Conservation (phyloP, 2,113 vertebrate species). For the Promerops cafer region DNA sequence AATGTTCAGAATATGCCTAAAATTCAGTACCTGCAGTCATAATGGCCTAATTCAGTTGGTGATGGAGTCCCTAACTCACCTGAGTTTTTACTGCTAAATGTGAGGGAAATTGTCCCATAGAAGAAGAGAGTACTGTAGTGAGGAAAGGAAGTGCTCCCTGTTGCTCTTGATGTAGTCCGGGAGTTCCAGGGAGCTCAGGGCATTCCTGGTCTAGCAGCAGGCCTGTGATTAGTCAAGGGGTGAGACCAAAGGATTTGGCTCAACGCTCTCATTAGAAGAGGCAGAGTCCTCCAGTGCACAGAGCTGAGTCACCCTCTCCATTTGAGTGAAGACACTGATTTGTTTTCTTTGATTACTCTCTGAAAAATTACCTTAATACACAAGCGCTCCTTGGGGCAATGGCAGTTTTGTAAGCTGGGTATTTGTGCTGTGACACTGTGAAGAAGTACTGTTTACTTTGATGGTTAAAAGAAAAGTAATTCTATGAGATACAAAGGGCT, state of each 20-base stretch:
- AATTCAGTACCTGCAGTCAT: background rate
- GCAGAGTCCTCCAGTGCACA: background rate
- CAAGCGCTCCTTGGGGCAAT: background rate
- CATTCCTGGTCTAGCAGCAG: background rate
- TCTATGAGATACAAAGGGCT: background rate
- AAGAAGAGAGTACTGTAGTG: background rate
- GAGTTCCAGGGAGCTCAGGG: background rate
- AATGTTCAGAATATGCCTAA: background rate
- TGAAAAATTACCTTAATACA: background rate
- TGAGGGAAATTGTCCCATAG: accelerated
- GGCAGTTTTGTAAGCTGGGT: background rate
- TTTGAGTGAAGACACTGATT: background rate
- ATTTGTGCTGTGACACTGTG: background rate
- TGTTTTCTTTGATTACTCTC: background rate
- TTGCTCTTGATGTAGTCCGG: background rate
- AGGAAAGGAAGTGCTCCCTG: background rate
- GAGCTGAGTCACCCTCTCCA: background rate
- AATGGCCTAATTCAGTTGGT: background rate
- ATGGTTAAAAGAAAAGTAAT: background rate
- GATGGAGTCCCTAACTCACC: accelerated
- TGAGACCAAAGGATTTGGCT: background rate
- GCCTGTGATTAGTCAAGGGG: background rate
- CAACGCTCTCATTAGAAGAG: background rate
- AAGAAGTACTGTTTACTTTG: background rate
- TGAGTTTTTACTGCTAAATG: background rate